These are phyloP conservation scores for Strigamia transsilvanica DNA, from an alignment of 2,888 invertebrate species.

Conservation along the genomic window DNA sequence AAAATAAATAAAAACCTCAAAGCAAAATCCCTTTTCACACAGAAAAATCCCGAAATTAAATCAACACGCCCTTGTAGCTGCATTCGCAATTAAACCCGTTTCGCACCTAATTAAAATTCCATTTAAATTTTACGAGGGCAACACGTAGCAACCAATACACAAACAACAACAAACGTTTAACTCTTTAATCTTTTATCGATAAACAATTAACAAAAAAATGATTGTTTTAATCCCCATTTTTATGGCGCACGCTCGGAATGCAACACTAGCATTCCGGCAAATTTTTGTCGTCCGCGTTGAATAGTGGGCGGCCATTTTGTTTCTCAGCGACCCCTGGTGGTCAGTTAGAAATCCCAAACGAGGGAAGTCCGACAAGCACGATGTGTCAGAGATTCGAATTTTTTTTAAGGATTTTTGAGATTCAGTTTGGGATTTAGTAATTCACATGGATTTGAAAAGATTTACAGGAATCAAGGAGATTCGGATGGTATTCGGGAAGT, in stretches of 20 bases:
- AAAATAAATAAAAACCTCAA: neutral
- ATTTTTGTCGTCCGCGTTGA: too few relatives aligned
- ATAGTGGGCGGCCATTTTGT: neutral
- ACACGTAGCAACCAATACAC: neutral
- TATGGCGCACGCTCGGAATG: too few relatives aligned
- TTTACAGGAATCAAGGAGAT: too few relatives aligned
- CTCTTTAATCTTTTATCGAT: neutral
- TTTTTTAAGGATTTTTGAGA: too few relatives aligned
- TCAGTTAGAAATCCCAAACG: too few relatives aligned
- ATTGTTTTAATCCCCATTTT: too few relatives aligned
- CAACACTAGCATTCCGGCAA: too few relatives aligned
- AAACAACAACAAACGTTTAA: neutral
- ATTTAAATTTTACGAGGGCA: neutral
- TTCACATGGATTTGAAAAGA: too few relatives aligned
- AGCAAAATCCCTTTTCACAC: neutral
- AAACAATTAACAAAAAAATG: neutral
- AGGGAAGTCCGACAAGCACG: too few relatives aligned
- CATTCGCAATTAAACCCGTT: neutral
- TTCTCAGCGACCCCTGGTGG: neutral
- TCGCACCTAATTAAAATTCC: constrained; percentile 1
- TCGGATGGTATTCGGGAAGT: too few relatives aligned
- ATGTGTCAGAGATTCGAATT: too few relatives aligned
- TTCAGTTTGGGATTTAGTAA: too few relatives aligned
- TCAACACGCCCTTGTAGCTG: neutral
- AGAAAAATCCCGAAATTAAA: neutral